These are phyloP conservation scores for Epistrophe grossulariae DNA, from an alignment of 2,888 invertebrate species.

Conservation along the genomic window DNA sequence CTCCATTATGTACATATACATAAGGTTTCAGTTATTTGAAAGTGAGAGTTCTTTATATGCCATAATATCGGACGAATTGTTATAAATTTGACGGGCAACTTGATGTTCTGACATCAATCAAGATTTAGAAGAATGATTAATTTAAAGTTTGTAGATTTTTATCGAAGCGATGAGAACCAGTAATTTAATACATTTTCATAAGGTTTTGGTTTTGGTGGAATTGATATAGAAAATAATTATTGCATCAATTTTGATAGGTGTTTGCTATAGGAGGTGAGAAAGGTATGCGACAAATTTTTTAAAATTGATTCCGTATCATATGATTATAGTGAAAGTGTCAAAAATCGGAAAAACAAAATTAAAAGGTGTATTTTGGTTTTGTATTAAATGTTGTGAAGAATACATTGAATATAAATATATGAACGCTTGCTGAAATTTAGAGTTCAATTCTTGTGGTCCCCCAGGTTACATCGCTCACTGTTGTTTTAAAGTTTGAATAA, in stretches of 20 bases:
- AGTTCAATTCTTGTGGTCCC: too few species aligned
- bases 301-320: too few species aligned
- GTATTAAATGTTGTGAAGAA: too few species aligned
- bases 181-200: not conserved
- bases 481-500: too few species aligned
- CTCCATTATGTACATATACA: constrained; percentile 1
- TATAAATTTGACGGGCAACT: not conserved
- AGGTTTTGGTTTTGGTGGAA: not conserved
- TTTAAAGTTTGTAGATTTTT: not conserved
- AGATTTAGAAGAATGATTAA: constrained; percentile 19
- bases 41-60: constrained; percentile 28
- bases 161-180: not conserved
- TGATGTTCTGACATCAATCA: constrained; percentile 6
- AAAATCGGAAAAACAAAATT: too few species aligned
- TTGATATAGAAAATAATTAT: not conserved
- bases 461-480: too few species aligned
- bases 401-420: too few species aligned
- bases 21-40: constrained; percentile 4
- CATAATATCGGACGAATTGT: constrained; percentile 1
- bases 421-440: too few species aligned
- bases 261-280: not conserved
- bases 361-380: too few species aligned
- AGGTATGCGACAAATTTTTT: not conserved
- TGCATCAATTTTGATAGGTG: not conserved
- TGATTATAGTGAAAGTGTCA: too few species aligned